Conservation (phyloP, 2,797 vertebrate species). For the Microhierax caerulescens region DNA sequence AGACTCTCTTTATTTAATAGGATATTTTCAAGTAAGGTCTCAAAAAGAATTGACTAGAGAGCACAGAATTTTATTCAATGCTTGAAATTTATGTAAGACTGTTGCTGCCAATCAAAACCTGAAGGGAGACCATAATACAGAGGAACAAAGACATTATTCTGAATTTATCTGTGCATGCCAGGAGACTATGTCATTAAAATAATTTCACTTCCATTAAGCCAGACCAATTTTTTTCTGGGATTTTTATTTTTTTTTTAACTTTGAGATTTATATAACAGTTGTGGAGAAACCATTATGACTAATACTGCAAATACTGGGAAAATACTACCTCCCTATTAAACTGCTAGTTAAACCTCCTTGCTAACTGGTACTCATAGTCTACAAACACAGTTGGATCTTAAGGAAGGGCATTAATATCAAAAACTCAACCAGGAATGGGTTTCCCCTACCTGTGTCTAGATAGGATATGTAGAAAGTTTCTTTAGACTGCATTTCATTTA, state of each 20-base stretch:
- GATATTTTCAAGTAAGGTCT: not conserved
- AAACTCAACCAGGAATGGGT: accelerated
- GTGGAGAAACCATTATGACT: not conserved
- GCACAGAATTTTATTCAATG: not conserved
- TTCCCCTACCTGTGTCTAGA: not conserved
- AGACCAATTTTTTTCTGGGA: not conserved
- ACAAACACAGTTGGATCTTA: not conserved
- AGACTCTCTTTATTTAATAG: not conserved
- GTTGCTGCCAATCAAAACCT: not conserved
- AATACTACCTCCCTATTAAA: not conserved
- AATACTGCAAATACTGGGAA: not conserved
- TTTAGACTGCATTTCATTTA: not conserved
- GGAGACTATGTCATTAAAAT: not conserved
- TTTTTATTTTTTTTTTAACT: not conserved
- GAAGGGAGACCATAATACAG: not conserved
- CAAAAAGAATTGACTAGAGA: not conserved
- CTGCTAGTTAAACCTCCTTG: not conserved
- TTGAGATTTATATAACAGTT: not conserved
- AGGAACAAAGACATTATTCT: not conserved
- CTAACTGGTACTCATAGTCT: not conserved
- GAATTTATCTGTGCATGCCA: not conserved
- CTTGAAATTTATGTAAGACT: not conserved
- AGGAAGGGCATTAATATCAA: not conserved
- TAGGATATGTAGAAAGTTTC: not conserved
- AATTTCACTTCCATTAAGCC: not conserved